Conservation (phyloP, 2,797 vertebrate species). For the Sebastes cheni region DNA sequence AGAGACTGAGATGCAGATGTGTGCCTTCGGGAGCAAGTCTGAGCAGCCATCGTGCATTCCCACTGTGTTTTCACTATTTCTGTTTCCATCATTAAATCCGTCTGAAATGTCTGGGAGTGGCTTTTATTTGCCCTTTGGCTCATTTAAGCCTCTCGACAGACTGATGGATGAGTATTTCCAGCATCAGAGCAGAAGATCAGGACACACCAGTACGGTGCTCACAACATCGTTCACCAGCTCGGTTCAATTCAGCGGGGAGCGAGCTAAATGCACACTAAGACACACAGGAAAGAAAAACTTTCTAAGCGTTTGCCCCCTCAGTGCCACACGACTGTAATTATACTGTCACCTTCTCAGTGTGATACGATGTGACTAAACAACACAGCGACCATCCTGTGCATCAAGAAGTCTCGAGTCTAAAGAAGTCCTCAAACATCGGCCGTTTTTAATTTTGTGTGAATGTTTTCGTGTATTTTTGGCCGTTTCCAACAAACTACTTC, state of each 20-base stretch:
- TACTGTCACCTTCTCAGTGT: slow-evolving; percentile 61
- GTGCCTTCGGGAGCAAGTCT: neutral
- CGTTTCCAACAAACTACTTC: too few species aligned
- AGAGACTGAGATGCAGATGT: neutral
- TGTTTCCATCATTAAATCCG: neutral
- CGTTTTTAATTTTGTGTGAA: too few species aligned
- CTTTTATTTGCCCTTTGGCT: slow-evolving; percentile 24
- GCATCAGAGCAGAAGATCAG: slow-evolving; percentile 23
- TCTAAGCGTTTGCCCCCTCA: slow-evolving; percentile 48
- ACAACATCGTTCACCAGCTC: neutral
- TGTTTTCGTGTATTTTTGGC: too few species aligned
- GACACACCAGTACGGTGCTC: neutral
- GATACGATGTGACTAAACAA: slow-evolving; percentile 44
- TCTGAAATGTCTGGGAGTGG: neutral
- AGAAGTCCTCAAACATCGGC: too few species aligned
- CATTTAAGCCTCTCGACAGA: slow-evolving; percentile 7
- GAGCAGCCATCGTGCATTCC: neutral
- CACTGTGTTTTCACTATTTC: slow-evolving; percentile 1
- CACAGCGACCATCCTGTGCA: slow-evolving; percentile 23
- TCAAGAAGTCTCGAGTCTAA: neutral
- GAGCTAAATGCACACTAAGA: slow-evolving; percentile 10
- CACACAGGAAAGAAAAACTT: slow-evolving; percentile 18
- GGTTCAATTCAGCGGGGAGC: neutral
- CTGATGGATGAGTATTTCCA: slow-evolving; percentile 19
- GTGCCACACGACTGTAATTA: slow-evolving; percentile 60